Evolutionary conservation across 2,113 vertebrate genomes (phyloP).

Genomic region (Nothoprocta pentlandii): DNA sequence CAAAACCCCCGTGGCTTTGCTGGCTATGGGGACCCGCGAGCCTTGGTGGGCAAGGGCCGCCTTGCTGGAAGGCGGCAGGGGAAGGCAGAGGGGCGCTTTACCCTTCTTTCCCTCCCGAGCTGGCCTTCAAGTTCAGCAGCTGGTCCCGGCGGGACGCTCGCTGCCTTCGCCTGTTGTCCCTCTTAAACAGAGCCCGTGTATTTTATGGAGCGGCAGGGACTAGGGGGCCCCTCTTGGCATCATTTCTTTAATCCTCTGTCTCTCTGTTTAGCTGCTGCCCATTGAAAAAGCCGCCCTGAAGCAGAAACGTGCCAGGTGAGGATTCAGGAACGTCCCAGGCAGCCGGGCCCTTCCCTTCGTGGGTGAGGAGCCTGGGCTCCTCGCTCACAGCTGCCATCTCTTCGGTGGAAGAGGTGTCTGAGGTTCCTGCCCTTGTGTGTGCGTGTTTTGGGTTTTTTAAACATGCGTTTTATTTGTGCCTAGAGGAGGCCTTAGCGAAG

Average conservation of each 20-base stretch:
- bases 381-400: neutral
- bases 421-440: neutral
- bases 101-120: neutral
- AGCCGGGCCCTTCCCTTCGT: neutral
- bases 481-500: slow-evolving; percentile 74
- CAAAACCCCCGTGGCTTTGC: neutral
- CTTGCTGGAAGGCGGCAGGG: neutral
- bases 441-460: too few relatives aligned
- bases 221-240: accelerated
- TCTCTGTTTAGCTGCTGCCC: slow-evolving; percentile 86
- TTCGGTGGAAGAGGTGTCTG: neutral
- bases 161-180: neutral
- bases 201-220: neutral
- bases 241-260: neutral
- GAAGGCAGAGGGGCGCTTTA: neutral
- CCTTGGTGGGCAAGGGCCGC: neutral
- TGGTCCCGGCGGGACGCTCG: accelerated
- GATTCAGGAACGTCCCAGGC: neutral
- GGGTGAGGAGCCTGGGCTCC: neutral
- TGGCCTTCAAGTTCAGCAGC: neutral
- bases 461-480: neutral
- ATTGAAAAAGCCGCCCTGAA: slow-evolving; percentile 91
- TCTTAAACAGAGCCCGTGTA: neutral
- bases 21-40: neutral
- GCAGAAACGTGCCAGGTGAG: slow-evolving; percentile 79